phyloP scores from a whole-genome alignment of 2,888 invertebrate species.

The Sinelater perroti region DNA sequence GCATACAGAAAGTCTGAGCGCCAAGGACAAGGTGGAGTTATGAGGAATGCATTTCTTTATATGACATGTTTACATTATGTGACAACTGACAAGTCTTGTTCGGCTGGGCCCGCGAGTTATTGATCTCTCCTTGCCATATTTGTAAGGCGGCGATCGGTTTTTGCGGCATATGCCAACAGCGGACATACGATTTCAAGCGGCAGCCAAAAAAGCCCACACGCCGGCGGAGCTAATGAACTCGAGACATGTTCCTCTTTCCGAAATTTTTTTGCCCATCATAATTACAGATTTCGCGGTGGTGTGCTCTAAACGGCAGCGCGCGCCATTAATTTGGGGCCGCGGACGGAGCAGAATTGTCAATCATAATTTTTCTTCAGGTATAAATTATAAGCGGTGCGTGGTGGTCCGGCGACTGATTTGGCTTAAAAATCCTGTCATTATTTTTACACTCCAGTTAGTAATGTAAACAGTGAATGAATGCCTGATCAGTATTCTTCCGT shows the following conservation, averaged over 20 bases:
- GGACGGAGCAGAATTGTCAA: no score
- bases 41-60: conserved; percentile 50
- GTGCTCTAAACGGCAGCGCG: no score
- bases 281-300: no score
- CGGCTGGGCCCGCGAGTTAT: conserved; percentile 34
- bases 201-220: conserved; percentile 2
- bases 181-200: conserved; percentile 9
- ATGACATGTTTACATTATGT: conserved; percentile 45
- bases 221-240: neutral
- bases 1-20: conserved; percentile 46
- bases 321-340: no score
- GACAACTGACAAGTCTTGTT: conserved; percentile 40
- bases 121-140: conserved; percentile 34
- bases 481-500: no score
- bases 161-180: conserved; percentile 18
- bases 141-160: conserved; percentile 27
- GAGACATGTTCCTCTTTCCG: neutral
- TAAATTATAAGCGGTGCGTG: no score
- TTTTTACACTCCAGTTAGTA: no score
- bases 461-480: no score
- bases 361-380: no score
- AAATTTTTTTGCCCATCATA: no score
- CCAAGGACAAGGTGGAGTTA: conserved; percentile 49
- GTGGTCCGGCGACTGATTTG: no score
- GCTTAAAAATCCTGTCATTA: no score